Conservation (phyloP, 2,888 invertebrate species). For the Pollenia griseotomentosa region DNA sequence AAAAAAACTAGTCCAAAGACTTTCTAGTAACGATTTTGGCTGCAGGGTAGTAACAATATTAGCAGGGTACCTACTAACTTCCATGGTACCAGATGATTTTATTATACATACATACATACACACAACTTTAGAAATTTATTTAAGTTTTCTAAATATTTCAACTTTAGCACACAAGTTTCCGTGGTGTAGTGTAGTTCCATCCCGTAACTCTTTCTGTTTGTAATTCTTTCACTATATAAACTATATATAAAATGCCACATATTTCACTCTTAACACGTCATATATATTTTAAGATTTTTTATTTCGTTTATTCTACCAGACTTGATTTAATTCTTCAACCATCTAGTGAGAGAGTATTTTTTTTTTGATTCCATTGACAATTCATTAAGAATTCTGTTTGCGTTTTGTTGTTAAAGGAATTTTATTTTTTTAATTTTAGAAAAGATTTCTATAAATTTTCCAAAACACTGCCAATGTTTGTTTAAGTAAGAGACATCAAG, state of each 20-base stretch:
- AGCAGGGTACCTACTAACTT: too few relatives aligned
- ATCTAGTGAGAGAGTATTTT: background rate
- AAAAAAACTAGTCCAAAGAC: too few relatives aligned
- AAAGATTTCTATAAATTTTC: slow-evolving; percentile 29
- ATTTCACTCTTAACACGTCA: background rate
- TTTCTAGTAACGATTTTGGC: too few relatives aligned
- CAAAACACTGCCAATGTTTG: slow-evolving; percentile 64
- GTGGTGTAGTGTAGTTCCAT: slow-evolving; percentile 79
- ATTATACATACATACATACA: too few relatives aligned
- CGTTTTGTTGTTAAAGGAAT: slow-evolving; percentile 61
- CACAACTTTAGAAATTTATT: too few relatives aligned
- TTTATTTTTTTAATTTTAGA: slow-evolving; percentile 40
- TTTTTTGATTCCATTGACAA: slow-evolving; percentile 38
- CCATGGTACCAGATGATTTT: too few relatives aligned
- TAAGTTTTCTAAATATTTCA: too few relatives aligned
- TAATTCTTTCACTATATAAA: too few relatives aligned
- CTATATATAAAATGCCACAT: background rate
- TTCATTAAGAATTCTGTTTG: slow-evolving; percentile 71
- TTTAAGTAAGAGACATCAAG: slow-evolving; percentile 7
- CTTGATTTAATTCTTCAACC: slow-evolving; percentile 16
- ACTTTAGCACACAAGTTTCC: slow-evolving; percentile 75
- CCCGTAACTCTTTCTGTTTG: too few relatives aligned
- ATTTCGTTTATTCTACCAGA: background rate
- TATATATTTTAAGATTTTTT: background rate
- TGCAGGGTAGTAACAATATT: too few relatives aligned